Conservation (phyloP, 2,797 vertebrate genomes). For the Platalea minor region DNA sequence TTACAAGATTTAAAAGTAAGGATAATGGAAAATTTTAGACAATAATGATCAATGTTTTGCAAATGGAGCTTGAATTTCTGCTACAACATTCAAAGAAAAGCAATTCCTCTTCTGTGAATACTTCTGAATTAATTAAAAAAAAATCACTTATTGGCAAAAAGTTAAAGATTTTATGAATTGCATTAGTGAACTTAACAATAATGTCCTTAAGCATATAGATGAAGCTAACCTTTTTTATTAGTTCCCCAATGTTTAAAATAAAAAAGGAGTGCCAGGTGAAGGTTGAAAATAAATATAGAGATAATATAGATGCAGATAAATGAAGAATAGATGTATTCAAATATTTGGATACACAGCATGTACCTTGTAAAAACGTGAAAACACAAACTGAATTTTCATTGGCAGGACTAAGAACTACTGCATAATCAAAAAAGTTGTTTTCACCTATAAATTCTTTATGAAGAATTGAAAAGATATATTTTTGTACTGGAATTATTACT, state of each 20-base stretch:
- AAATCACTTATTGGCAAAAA: neutral
- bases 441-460: constrained; percentile 30
- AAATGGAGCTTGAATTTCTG: neutral
- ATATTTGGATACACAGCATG: neutral
- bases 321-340: neutral
- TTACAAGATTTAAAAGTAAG: neutral
- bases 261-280: neutral
- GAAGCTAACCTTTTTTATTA: neutral
- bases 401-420: neutral
- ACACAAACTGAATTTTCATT: neutral
- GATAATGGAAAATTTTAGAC: neutral
- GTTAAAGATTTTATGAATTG: neutral
- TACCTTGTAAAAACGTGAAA: neutral
- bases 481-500: constrained; percentile 21
- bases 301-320: neutral
- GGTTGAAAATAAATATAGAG: neutral
- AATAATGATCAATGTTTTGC: neutral
- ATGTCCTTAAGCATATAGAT: neutral
- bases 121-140: neutral
- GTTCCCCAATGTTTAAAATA: neutral
- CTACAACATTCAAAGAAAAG: neutral
- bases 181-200: neutral
- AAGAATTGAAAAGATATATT: neutral
- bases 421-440: constrained; percentile 18
- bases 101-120: neutral